Percentiles rank a stretch among this genome's conserved stretches.
phyloP scores from a whole-genome alignment of 2,888 invertebrate genomes.

The Drosophila falleni region DNA sequence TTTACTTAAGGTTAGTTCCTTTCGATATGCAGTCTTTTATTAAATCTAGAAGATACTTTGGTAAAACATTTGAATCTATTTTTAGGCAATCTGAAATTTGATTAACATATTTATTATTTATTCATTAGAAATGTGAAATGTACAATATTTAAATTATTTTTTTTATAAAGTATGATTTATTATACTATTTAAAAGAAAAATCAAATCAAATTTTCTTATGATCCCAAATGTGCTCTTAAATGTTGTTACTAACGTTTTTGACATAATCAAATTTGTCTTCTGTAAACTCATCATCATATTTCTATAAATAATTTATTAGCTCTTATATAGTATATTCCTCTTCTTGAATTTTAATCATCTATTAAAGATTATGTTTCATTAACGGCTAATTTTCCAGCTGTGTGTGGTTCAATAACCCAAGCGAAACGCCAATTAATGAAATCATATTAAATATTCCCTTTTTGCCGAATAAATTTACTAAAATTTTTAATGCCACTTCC shows the following conservation, averaged over 20 bases:
- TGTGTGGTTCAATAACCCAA: conserved; percentile 54
- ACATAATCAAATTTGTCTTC: not conserved
- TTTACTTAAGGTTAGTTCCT: not conserved
- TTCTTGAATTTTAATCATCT: conserved; percentile 2
- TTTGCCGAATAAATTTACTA: conserved; percentile 48
- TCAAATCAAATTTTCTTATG: too few species aligned
- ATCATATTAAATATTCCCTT: conserved; percentile 36
- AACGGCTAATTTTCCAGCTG: conserved; percentile 11
- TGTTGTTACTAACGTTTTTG: not conserved
- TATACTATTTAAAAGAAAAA: too few species aligned
- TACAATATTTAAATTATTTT: too few species aligned
- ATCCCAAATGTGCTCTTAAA: not conserved
- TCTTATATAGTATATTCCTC: conserved; percentile 13
- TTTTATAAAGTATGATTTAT: too few species aligned
- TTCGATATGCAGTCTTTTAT: not conserved
- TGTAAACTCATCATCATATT: conserved; percentile 2
- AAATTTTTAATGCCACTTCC: conserved; percentile 30
- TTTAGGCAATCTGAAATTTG: too few species aligned
- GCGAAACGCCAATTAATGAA: conserved; percentile 44
- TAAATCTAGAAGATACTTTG: not conserved
- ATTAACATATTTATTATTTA: too few species aligned
- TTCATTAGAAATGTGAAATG: too few species aligned
- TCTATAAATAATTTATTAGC: conserved; percentile 39
- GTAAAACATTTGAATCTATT: too few species aligned
- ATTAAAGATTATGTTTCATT: conserved; percentile 16